Base-by-base conservation (phyloP, 2,888 invertebrate genomes). In the Invenusta paracnida region DNA sequence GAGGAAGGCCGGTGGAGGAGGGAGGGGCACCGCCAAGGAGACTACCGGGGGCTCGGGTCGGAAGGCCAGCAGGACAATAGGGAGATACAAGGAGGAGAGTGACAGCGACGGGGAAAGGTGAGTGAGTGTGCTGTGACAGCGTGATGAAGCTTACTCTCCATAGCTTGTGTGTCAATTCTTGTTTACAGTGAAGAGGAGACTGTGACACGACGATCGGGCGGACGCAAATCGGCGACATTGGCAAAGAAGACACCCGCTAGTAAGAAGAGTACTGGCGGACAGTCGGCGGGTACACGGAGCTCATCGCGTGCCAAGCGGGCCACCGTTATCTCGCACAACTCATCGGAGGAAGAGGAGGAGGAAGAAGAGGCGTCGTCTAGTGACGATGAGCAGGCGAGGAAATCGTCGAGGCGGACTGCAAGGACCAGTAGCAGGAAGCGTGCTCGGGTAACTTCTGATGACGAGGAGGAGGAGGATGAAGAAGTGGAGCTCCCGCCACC, bases 11-110 rank as follows among this genome's bases (percentile, higher is more conserved):
- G n/a, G n/a, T n/a, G n/a, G n/a, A n/a, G n/a, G n/a, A n/a, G n/a
- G n/a, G n/a, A 87, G 11, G 81, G 29, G n/a, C 79, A 82, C 11
- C 81, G 25, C 82, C 66, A 30, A 2, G 82, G 29, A 82, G 82
- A 27, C 5, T 5, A 23, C 81, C 11, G 11, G 11, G 25, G 81
- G 5, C 23, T 25, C 23, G 28, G 28, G 81, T n/a, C 5, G 81
- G 25, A 79, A 23, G 81, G 25, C 23, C 11, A n/a, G 5, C 81
- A 79, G 5, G 11, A 5, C 23, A 5, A 48, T 11, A 17, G 48
- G 48, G 11, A 48, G 48, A 17, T 48, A 48, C 48, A 48, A 5
- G 11, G 48, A 48, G 48, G 48, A 48, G 48, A 48, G 48, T 17
- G n/a, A n/a, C n/a, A n/a, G n/a, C n/a, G n/a, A 48, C 48, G 48